Percentiles rank a stretch among this genome's conserved stretches.
Conservation (phyloP, 2,888 invertebrate species). For the Tachystola acroxantha region DNA sequence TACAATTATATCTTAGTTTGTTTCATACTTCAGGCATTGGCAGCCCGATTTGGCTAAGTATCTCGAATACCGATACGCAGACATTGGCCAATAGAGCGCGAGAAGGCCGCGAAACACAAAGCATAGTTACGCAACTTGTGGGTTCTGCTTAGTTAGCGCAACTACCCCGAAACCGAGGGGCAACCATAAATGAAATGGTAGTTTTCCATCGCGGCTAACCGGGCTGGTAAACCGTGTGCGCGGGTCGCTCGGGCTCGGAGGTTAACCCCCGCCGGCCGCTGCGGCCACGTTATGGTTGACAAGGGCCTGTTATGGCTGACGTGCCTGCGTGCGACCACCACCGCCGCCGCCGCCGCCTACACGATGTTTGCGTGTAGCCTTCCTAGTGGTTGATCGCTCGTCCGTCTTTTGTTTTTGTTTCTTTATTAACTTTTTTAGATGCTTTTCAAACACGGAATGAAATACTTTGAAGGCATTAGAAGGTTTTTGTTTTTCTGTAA, state of each 20-base stretch:
- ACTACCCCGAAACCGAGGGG: conserved; percentile 67
- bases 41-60: no score
- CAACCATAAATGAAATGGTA: conserved; percentile 75
- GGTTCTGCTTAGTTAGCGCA: conserved; percentile 57
- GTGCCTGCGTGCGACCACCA: conserved; percentile 38
- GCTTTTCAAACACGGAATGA: no score
- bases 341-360: neutral
- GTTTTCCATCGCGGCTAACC: conserved; percentile 67
- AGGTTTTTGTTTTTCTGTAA: no score
- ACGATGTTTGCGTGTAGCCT: conserved; percentile 26
- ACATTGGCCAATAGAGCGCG: conserved; percentile 40
- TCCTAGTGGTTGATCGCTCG: conserved; percentile 12
- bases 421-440: conserved; percentile 1
- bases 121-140: conserved; percentile 68
- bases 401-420: neutral
- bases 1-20: no score
- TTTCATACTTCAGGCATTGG: no score
- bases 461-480: no score
- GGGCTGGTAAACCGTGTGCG: conserved; percentile 31
- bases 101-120: conserved; percentile 42
- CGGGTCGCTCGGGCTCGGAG: conserved; percentile 31
- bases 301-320: conserved; percentile 66
- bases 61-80: no score
- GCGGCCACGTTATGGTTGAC: conserved; percentile 74
- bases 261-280: conserved; percentile 34